These are phyloP conservation scores for Taenioides sp. DNA, from an alignment of 2,797 vertebrate species.

Conservation along the genomic window DNA sequence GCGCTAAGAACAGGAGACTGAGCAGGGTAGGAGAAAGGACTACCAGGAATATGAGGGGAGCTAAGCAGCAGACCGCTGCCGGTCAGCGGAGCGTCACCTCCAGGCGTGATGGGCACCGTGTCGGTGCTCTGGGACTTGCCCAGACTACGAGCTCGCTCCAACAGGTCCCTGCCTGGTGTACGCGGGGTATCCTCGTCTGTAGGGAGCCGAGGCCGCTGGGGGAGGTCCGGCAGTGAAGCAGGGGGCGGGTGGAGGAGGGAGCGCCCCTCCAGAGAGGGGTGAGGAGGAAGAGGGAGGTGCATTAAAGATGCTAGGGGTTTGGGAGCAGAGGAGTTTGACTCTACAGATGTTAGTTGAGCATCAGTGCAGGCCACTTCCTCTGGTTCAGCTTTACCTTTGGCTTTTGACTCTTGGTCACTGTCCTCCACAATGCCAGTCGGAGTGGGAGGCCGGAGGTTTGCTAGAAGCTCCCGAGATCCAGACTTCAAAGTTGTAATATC, in stretches of 20 bases:
- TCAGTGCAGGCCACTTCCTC: constrained; percentile 76
- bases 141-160: constrained; percentile 80
- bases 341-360: constrained; percentile 62
- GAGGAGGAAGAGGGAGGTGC: constrained; percentile 74
- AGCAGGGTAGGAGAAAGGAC: constrained; percentile 94
- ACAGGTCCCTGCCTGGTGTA: constrained; percentile 88
- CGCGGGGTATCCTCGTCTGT: constrained; percentile 90
- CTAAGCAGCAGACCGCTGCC: constrained; percentile 86
- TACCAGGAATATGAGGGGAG: constrained; percentile 90
- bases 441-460: constrained; percentile 68
- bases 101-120: constrained; percentile 86
- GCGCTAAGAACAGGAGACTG: constrained; percentile 89
- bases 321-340: constrained; percentile 54
- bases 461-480: constrained; percentile 65
- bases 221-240: constrained; percentile 72
- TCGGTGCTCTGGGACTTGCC: constrained; percentile 92
- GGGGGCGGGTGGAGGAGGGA: constrained; percentile 72
- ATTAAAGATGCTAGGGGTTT: constrained; percentile 73
- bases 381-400: constrained; percentile 72
- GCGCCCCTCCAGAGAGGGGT: constrained; percentile 70
- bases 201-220: constrained; percentile 75
- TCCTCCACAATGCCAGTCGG: constrained; percentile 76
- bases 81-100: constrained; percentile 86
- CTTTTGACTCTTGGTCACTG: constrained; percentile 67
- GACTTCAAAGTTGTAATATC: constrained; percentile 60